Conservation (phyloP, 2,888 invertebrate species). For the Drosophila quinaria region DNA sequence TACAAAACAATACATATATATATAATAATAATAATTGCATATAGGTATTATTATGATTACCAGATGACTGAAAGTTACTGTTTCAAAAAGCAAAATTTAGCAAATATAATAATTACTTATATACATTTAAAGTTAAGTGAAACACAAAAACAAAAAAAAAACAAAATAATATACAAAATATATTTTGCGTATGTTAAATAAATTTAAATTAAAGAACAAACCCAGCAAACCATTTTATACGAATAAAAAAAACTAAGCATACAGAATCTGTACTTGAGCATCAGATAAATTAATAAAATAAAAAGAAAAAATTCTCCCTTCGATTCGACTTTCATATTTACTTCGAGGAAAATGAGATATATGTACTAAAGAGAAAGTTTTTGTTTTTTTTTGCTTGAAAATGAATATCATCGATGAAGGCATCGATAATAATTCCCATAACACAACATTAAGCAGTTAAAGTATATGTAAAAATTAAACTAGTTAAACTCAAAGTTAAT, state of each 20-base stretch:
- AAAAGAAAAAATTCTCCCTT: slow-evolving; percentile 18
- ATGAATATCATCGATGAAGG: slow-evolving; percentile 29
- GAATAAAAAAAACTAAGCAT: slow-evolving; percentile 46
- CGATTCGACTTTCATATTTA: slow-evolving; percentile 36
- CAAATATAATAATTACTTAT: slow-evolving; percentile 60
- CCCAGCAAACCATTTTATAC: slow-evolving; percentile 77
- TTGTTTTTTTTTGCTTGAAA: slow-evolving; percentile 31
- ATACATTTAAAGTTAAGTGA: slow-evolving; percentile 60
- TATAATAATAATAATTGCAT: slow-evolving; percentile 37
- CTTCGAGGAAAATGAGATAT: slow-evolving; percentile 16
- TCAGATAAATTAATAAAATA: slow-evolving; percentile 19
- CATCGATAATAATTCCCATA: slow-evolving; percentile 26
- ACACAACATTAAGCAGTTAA: slow-evolving; percentile 36
- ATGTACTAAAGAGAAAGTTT: slow-evolving; percentile 28
- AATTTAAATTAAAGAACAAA: slow-evolving; percentile 50
- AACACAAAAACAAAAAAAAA: slow-evolving; percentile 31
- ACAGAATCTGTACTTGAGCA: slow-evolving; percentile 50
- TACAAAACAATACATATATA: slow-evolving; percentile 14
- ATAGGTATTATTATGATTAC: slow-evolving; percentile 75
- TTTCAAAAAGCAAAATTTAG: slow-evolving; percentile 71
- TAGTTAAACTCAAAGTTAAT: slow-evolving; percentile 61
- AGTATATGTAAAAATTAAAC: slow-evolving; percentile 53
- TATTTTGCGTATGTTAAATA: slow-evolving; percentile 84
- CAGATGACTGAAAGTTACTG: slow-evolving; percentile 80
- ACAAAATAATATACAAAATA: slow-evolving; percentile 73